Conservation (phyloP, 2,797 vertebrate species). For the Perodicticus potto region DNA sequence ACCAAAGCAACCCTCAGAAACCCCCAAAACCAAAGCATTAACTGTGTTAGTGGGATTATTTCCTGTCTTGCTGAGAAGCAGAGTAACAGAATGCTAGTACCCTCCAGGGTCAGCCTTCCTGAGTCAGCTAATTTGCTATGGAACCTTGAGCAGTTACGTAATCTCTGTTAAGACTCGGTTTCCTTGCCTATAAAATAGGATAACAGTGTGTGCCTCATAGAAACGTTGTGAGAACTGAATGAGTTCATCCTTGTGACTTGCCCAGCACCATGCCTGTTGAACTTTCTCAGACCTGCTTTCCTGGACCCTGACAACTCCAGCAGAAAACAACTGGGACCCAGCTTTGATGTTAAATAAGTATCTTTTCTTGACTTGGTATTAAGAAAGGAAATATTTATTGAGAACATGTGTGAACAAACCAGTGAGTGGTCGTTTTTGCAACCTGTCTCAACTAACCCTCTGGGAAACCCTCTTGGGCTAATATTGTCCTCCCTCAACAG, state of each 20-base stretch:
- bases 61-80: not conserved
- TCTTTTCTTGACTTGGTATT: not conserved
- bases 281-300: not conserved
- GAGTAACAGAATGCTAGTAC: not conserved
- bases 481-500: not conserved
- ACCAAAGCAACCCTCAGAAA: not conserved
- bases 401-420: not conserved
- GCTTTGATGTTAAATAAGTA: not conserved
- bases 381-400: not conserved
- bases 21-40: not conserved
- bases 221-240: not conserved
- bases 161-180: not conserved
- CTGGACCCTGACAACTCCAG: not conserved
- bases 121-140: not conserved
- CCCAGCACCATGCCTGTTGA: not conserved
- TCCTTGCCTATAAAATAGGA: slow-evolving; percentile 22
- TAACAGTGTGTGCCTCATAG: not conserved
- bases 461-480: not conserved
- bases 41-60: not conserved
- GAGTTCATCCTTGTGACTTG: too few species aligned
- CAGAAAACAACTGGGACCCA: not conserved
- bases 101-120: not conserved
- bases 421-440: not conserved
- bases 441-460: not conserved
- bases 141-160: not conserved